phyloP scores from a whole-genome alignment of 2,888 invertebrate species.

The Oxycera nigricornis region DNA sequence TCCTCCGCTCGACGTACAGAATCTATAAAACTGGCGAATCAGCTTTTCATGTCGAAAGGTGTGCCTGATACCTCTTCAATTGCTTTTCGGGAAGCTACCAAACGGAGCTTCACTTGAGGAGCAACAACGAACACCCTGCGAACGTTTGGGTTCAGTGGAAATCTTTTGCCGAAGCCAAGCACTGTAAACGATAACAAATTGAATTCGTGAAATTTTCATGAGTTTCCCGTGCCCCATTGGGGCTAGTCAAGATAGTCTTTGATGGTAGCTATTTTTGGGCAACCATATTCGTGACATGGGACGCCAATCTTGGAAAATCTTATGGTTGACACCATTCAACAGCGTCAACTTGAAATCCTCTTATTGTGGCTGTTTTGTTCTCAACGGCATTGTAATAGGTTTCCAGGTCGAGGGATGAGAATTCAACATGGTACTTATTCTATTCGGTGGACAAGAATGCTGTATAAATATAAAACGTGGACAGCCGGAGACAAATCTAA shows the following conservation, averaged over 20 bases:
- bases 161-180: slow-evolving; percentile 17
- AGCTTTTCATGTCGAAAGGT: background rate
- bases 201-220: slow-evolving; percentile 35
- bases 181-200: slow-evolving; percentile 35
- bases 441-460: no score
- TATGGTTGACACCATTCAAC: background rate
- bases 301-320: background rate
- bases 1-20: background rate
- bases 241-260: background rate
- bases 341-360: background rate
- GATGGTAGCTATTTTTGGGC: background rate
- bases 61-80: background rate
- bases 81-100: background rate
- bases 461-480: no score
- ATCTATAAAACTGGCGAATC: background rate
- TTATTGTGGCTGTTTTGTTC: background rate
- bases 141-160: background rate
- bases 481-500: no score
- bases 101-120: background rate
- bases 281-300: background rate
- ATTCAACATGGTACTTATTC: no score
- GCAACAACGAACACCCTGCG: background rate
- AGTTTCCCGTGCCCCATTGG: background rate
- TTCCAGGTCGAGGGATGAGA: background rate
- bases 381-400: background rate